A percentile compares a stretch with the other conserved stretches of the same genome.
These are phyloP conservation scores for Cyrtodaria siliqua DNA, from an alignment of 2,888 invertebrate species.

Conservation along the genomic window DNA sequence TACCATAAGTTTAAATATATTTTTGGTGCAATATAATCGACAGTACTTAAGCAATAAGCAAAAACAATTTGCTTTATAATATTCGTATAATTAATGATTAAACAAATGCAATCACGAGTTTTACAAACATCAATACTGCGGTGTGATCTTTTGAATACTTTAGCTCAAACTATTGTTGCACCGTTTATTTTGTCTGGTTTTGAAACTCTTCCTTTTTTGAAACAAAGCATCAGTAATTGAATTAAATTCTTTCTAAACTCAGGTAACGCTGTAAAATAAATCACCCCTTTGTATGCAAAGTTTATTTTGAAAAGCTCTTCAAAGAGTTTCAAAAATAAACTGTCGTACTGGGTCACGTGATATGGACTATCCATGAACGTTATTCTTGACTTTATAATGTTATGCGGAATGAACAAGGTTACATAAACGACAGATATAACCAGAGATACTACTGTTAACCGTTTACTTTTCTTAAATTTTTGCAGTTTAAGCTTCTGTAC, in stretches of 20 bases:
- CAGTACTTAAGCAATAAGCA: no score
- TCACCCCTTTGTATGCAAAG: conserved; percentile 62
- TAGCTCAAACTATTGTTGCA: no score
- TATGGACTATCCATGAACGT: conserved; percentile 52
- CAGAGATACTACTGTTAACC: conserved; percentile 46
- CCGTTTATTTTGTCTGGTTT: no score
- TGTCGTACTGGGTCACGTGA: conserved; percentile 44
- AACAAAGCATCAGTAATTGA: conserved; percentile 7
- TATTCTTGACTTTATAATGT: conserved; percentile 59
- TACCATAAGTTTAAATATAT: no score
- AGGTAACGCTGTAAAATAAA: conserved; percentile 59
- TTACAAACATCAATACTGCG: no score
- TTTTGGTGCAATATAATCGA: no score
- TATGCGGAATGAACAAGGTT: conserved; percentile 64
- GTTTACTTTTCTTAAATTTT: conserved; percentile 31
- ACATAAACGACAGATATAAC: conserved; percentile 50
- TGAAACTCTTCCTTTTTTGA: neutral
- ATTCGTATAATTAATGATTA: no score
- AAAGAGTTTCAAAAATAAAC: conserved; percentile 52
- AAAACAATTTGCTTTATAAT: no score
- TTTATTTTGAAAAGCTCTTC: conserved; percentile 66
- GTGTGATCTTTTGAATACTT: no score
- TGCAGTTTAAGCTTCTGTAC: neutral
- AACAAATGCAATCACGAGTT: no score
- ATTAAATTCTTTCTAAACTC: conserved; percentile 56